Evolutionary conservation across 1,140 invertebrate genomes (phyloP).

Genomic region (Homarus americanus): DNA sequence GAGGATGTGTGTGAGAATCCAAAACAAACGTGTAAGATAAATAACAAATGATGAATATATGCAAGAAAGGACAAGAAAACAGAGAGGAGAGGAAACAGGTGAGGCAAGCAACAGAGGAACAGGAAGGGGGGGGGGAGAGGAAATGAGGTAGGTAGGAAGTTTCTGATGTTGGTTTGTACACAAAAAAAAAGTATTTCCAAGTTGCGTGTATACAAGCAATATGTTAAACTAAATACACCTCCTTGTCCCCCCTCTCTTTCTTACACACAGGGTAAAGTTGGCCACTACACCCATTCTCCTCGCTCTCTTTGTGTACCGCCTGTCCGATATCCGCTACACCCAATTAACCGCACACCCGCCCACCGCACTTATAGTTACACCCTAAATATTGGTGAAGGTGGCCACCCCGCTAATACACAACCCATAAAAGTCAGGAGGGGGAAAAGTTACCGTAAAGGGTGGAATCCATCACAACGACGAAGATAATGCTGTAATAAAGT

Average conservation of each 20-base stretch:
- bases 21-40: no score
- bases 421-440: no score
- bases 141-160: background rate
- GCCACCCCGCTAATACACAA: no score
- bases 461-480: no score
- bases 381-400: constrained; percentile 19
- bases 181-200: background rate
- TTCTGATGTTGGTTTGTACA: background rate
- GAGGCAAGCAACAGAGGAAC: background rate
- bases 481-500: no score
- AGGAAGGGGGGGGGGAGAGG: no score
- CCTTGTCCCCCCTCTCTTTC: constrained; percentile 7
- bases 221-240: constrained; percentile 24
- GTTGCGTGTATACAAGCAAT: constrained; percentile 27
- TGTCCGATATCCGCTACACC: background rate
- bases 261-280: background rate
- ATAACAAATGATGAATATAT: background rate
- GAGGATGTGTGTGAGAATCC: no score
- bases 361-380: no score
- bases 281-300: background rate
- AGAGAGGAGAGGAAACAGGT: background rate
- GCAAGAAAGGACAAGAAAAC: background rate
- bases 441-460: no score
- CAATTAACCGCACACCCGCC: constrained; percentile 34
- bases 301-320: background rate